Base-by-base conservation (phyloP, 2,888 invertebrate genomes). In the Halocaridina rubra region DNA sequence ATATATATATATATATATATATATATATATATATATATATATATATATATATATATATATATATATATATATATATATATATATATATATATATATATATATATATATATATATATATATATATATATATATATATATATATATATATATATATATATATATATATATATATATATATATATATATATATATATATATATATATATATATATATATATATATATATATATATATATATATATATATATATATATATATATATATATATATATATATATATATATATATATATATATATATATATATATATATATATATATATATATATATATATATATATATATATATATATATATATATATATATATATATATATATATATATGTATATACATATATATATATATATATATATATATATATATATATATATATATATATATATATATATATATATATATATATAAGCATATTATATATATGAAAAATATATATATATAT, bases 311-410 rank as follows among this genome's bases (percentile, higher is more conserved):
- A 69, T 69, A 69, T 53, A 53, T 53, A 53, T 53, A 53, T 53
- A 53, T 53, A 53, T 53, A 53, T 53, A 53, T 53, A 2, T 53
- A 53, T 3, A 53, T 1, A 3, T 53, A 53, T 53, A 53, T 53
- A 69, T 24, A 69, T 69, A 24, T 69, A 24, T 69, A 69, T 24
- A 69, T 69, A 69, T 24, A 69, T 69, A 69, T 69, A 69, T 69
- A 69, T 69, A 69, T 69, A 69, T 69, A 69, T 69, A 69, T 24
- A 69, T 69, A 69, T 69, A 69, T 69, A 69, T 69, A 69, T 69
- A 69, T 69, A 69, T 69, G 30, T 69, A 69, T 69, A 69, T 69
- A 69, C 30, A 69, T 22, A 24, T 69, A 69, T 69, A 69, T 5
- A 69, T 24, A 69, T 69, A 1, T 69, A 69, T 24, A 69, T 69